phyloP scores from a whole-genome alignment of 2,888 invertebrate species.

The Alviniconcha strummeri region DNA sequence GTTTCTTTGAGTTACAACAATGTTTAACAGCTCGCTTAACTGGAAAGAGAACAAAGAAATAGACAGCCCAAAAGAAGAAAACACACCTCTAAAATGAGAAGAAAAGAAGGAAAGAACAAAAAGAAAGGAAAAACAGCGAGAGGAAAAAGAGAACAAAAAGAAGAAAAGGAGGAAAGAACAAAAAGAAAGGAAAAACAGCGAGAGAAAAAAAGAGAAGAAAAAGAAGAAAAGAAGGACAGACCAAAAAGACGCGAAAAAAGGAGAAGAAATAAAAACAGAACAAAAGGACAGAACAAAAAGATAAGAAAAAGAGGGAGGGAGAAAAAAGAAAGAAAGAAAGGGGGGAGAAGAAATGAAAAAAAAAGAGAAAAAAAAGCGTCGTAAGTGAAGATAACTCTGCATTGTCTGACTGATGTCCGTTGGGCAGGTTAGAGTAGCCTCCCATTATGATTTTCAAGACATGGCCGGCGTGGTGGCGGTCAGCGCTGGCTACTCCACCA shows the following conservation, averaged over 20 bases:
- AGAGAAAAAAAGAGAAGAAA: not conserved
- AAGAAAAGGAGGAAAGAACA: not conserved
- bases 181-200: not conserved
- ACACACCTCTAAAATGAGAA: too few relatives aligned
- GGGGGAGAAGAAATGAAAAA: not conserved
- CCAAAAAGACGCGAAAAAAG: not conserved
- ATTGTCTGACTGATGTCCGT: constrained; percentile 27
- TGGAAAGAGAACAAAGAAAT: too few relatives aligned
- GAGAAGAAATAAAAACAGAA: not conserved
- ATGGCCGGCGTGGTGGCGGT: constrained; percentile 95
- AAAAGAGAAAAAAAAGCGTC: not conserved
- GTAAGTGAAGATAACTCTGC: not conserved
- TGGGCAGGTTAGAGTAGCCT: constrained; percentile 81
- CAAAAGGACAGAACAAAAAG: not conserved
- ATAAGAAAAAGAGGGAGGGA: not conserved
- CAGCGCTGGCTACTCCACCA: constrained; percentile 91
- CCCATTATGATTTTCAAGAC: constrained; percentile 90
- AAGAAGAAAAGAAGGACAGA: not conserved
- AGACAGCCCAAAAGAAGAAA: too few relatives aligned
- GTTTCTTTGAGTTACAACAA: too few relatives aligned
- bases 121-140: not conserved
- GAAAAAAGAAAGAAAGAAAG: too few relatives aligned
- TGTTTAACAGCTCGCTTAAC: too few relatives aligned
- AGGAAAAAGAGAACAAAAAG: not conserved
- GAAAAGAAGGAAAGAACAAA: too few relatives aligned